phyloP scores from a whole-genome alignment of 2,797 vertebrate species.

The Moxostoma hubbsi region DNA sequence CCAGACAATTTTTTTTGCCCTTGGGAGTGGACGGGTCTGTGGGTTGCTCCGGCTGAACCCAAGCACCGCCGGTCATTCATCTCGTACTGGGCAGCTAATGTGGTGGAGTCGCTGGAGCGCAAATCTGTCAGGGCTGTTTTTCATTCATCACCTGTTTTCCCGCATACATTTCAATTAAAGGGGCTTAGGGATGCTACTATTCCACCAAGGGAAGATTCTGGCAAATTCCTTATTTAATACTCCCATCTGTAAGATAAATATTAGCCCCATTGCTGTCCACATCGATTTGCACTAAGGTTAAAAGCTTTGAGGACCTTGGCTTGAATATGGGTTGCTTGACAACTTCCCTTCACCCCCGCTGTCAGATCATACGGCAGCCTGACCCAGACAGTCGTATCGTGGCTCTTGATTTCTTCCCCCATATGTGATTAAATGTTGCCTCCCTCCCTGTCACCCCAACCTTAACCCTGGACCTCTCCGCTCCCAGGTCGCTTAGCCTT shows the following conservation, averaged over 20 bases:
- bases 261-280: constrained; percentile 71
- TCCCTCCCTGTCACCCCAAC: constrained; percentile 76
- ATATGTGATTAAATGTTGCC: constrained; percentile 81
- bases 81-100: constrained; percentile 61
- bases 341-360: constrained; percentile 65
- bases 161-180: constrained; percentile 63
- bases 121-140: constrained; percentile 61
- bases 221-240: constrained; percentile 69
- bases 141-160: constrained; percentile 50
- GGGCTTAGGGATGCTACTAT: constrained; percentile 57
- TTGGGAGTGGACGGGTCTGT: constrained; percentile 77
- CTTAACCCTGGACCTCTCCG: constrained; percentile 76
- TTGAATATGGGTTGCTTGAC: constrained; percentile 75
- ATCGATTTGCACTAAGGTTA: constrained; percentile 79
- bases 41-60: constrained; percentile 73
- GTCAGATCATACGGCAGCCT: constrained; percentile 46
- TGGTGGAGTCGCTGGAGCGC: constrained; percentile 49
- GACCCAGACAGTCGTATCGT: constrained; percentile 69
- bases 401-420: constrained; percentile 77
- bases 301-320: constrained; percentile 78
- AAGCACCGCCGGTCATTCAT: constrained; percentile 72
- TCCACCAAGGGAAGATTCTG: constrained; percentile 57
- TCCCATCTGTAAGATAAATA: constrained; percentile 79
- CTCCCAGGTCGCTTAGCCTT: constrained; percentile 84
- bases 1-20: constrained; percentile 79